Evolutionary conservation across 1,140 invertebrate species (phyloP), one percentile per base, ranked within the genome.

Genomic region (Nixonia krombeini): DNA sequence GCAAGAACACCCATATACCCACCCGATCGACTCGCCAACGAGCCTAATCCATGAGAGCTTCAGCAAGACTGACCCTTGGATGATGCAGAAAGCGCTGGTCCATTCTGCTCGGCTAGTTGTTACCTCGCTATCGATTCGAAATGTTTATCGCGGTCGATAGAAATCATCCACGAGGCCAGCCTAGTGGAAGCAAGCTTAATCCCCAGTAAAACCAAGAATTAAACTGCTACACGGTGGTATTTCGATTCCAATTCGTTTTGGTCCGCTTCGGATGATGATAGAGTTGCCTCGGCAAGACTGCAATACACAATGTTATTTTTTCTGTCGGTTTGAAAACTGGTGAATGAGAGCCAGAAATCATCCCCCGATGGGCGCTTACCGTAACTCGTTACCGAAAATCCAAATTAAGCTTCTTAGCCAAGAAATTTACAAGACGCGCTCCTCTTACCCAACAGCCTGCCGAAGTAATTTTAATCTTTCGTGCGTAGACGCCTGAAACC

Each of bases 371-470:
- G 72, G 70, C 69, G 71, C 73, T 82, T 71, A 76, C 76, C 79
- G 81, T 83, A 84, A 82, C 80, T 84, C 76, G 79, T 84, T 85
- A 84, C 74, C 69, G 78, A 82, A 81, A 80, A 85, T 82, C 79
- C 74, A 81, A 84, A 85, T 83, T 85, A 85, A 85, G 84, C 84
- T 84, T 63, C 84, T 85, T 85, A 85, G 70, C 75, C 64, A 73
- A 78, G 79, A 85, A 85, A 85, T 85, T 85, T 83, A 77, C 80
- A 76, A 79, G 78, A 82, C 78, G 57, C 42, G 73, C 53, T 67
- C 57, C 45, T 46, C 21, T 45, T 31, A 49, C 18, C 9, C 28
- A 44, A 49, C 73, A 78, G 77, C 81, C 79, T 75, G 74, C 76
- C 66, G 62, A 84, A 83, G 80, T 84, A 84, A 85, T 85, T 85